These are phyloP conservation scores for Poecilobothrus nobilitatus DNA, from an alignment of 2,888 invertebrate species.

Conservation along the genomic window DNA sequence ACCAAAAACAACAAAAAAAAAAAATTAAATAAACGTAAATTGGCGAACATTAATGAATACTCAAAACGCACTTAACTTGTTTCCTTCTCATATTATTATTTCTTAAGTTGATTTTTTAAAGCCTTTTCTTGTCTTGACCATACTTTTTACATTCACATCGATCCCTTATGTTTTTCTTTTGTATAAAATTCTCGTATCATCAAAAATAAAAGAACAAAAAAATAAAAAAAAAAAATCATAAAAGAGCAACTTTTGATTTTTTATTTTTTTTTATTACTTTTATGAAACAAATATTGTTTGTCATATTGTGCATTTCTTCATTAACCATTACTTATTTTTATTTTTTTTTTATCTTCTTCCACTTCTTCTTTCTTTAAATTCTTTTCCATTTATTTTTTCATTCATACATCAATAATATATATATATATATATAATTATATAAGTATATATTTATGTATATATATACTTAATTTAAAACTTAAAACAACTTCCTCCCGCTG, in stretches of 20 bases:
- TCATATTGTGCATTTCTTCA: neutral
- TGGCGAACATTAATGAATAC: constrained; percentile 6
- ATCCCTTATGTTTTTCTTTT: too few species aligned
- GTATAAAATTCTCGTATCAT: too few species aligned
- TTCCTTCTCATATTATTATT: neutral
- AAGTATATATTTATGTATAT: neutral
- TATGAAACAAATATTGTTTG: neutral
- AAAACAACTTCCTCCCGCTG: neutral
- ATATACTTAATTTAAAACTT: too few species aligned
- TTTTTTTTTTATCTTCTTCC: too few species aligned
- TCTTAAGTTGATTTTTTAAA: neutral
- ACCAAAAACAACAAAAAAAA: too few species aligned
- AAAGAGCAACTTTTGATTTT: too few species aligned
- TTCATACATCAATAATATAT: neutral
- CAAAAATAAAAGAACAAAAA: too few species aligned
- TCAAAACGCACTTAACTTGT: constrained; percentile 6
- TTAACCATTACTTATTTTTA: neutral
- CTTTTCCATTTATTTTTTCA: too few species aligned
- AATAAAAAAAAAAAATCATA: too few species aligned
- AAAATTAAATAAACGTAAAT: neutral
- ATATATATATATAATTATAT: neutral
- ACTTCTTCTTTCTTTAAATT: too few species aligned
- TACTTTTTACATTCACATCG: too few species aligned
- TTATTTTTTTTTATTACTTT: too few species aligned
- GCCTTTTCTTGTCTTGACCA: neutral